A percentile compares a stretch with the other conserved stretches of the same genome.
Evolutionary conservation across 1,140 invertebrate genomes (phyloP).

Genomic region (Melanaphis sacchari): DNA sequence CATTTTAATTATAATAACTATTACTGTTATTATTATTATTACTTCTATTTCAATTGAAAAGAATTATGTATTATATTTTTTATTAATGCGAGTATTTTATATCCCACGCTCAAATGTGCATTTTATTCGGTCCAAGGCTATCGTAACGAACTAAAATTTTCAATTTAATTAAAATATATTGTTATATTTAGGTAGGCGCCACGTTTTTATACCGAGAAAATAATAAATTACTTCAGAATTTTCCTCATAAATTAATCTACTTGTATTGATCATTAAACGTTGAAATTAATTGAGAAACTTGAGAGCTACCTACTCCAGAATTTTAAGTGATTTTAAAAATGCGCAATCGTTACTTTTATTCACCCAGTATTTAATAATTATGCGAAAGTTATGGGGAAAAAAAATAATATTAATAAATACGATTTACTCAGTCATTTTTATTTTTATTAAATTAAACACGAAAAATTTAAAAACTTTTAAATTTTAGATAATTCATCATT

Average conservation of each 20-base stretch:
- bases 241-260: neutral
- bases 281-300: neutral
- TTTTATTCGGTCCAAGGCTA: neutral
- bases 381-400: neutral
- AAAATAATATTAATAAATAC: neutral
- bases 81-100: neutral
- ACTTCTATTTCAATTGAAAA: neutral
- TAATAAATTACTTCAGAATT: neutral
- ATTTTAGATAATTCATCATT: neutral
- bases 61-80: neutral
- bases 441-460: neutral
- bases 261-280: neutral
- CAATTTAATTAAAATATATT: neutral
- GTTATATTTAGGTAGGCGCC: neutral
- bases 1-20: neutral
- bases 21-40: neutral
- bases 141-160: neutral
- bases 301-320: neutral
- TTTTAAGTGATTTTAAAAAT: conserved; percentile 4
- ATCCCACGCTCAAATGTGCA: neutral
- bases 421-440: neutral
- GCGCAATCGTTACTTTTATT: neutral
- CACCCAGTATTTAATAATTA: neutral
- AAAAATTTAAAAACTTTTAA: neutral
- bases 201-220: neutral